phyloP scores from a whole-genome alignment of 2,113 vertebrate genomes.

The Catagonus wagneri region DNA sequence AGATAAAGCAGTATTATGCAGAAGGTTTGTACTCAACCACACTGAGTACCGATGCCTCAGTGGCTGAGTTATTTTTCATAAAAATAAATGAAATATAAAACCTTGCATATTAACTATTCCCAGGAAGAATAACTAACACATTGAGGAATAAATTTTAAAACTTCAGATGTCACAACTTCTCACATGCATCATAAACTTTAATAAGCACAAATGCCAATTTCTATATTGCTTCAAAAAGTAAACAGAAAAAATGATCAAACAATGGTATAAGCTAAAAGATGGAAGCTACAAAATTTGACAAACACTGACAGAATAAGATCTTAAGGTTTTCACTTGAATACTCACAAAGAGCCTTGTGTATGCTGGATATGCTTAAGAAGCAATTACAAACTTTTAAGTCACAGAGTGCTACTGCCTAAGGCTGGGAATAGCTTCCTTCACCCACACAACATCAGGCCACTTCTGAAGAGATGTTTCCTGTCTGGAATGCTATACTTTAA shows the following conservation, averaged over 20 bases:
- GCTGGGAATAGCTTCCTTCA: neutral
- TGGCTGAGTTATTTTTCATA: neutral
- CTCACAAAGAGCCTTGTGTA: neutral
- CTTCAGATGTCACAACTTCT: neutral
- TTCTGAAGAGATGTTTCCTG: neutral
- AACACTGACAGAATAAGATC: neutral
- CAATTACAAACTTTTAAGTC: neutral
- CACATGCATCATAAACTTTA: neutral
- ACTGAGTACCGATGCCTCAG: neutral
- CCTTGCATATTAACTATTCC: neutral
- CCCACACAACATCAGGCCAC: neutral
- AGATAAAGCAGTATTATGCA: too few relatives aligned
- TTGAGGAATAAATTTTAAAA: neutral
- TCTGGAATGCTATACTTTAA: neutral
- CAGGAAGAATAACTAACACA: neutral
- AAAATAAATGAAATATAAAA: constrained; percentile 17
- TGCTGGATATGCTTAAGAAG: neutral
- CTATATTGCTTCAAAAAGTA: neutral
- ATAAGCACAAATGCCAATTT: neutral
- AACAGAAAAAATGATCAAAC: neutral
- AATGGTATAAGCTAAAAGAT: neutral
- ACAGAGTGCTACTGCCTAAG: neutral
- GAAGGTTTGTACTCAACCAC: neutral
- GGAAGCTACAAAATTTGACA: constrained; percentile 10
- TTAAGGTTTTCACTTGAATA: neutral